phyloP scores from a whole-genome alignment of 2,797 vertebrate genomes.

The Glyptemys insculpta region DNA sequence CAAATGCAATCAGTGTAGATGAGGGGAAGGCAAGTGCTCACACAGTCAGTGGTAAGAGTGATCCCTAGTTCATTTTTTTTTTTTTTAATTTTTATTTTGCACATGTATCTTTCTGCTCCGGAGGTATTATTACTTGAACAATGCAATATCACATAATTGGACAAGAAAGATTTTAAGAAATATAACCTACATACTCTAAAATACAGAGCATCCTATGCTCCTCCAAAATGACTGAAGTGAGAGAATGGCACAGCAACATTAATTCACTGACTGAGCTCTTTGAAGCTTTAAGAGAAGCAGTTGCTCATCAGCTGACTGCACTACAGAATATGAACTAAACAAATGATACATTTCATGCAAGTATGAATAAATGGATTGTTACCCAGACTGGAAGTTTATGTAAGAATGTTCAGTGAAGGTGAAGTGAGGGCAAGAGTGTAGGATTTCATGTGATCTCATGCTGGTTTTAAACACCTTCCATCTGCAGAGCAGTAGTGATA shows the following conservation, averaged over 20 bases:
- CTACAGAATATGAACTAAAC: background rate
- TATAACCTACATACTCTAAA: background rate
- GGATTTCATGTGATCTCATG: background rate
- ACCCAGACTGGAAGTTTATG: background rate
- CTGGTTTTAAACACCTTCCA: background rate
- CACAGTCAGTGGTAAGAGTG: background rate
- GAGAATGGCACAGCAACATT: background rate
- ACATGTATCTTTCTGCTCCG: background rate
- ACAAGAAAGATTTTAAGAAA: background rate
- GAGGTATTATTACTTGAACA: background rate
- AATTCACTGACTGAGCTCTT: background rate
- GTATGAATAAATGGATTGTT: background rate
- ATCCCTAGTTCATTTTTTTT: background rate
- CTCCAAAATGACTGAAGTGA: background rate
- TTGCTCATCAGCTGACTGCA: background rate
- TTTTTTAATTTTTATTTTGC: background rate
- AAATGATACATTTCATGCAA: background rate
- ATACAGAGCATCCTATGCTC: accelerated
- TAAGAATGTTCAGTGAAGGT: background rate
- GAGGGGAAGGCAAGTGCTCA: too few species aligned
- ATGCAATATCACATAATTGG: background rate
- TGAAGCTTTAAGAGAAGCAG: background rate
- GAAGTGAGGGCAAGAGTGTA: background rate
- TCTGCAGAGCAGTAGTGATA: accelerated
- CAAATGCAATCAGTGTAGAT: too few species aligned